Conservation (phyloP, 2,797 vertebrate species). For the Hirundo rustica region DNA sequence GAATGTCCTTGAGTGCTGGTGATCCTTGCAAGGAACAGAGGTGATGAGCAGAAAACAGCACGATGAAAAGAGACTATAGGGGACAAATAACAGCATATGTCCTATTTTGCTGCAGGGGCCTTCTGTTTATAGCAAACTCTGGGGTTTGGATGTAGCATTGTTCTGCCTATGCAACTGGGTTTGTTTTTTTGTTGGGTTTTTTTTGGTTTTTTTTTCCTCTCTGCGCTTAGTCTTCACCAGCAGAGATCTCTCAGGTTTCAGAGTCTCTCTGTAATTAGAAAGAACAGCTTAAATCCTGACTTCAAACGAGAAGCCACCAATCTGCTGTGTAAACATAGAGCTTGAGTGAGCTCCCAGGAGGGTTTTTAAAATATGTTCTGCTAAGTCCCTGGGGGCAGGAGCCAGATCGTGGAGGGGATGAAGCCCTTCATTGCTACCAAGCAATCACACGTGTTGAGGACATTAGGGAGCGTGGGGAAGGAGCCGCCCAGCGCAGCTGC, state of each 20-base stretch:
- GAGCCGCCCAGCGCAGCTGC: background rate
- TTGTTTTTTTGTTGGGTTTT: too few relatives aligned
- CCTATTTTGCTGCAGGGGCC: constrained; percentile 47
- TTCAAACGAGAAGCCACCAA: constrained; percentile 69
- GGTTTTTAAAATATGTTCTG: constrained; percentile 57
- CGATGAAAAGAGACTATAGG: constrained; percentile 18
- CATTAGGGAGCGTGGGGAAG: background rate
- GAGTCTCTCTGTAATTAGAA: constrained; percentile 68
- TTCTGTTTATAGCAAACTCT: constrained; percentile 32
- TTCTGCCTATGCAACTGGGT: background rate
- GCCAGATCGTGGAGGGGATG: background rate
- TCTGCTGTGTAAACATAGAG: constrained; percentile 72
- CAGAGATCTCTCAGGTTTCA: constrained; percentile 66
- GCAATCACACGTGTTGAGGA: background rate
- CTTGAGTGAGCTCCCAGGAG: constrained; percentile 55
- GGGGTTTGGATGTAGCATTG: constrained; percentile 41
- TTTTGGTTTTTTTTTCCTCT: background rate
- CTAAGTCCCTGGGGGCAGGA: constrained; percentile 18
- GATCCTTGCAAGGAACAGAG: constrained; percentile 36
- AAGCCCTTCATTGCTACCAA: constrained; percentile 4
- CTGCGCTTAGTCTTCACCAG: constrained; percentile 37
- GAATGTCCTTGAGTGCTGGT: constrained; percentile 46
- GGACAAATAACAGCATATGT: background rate
- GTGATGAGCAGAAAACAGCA: constrained; percentile 10
- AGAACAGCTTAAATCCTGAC: constrained; percentile 70